A percentile compares a stretch with the other conserved stretches of the same genome.
Conservation (phyloP, 2,888 invertebrate genomes). For the Brenthis ino region DNA sequence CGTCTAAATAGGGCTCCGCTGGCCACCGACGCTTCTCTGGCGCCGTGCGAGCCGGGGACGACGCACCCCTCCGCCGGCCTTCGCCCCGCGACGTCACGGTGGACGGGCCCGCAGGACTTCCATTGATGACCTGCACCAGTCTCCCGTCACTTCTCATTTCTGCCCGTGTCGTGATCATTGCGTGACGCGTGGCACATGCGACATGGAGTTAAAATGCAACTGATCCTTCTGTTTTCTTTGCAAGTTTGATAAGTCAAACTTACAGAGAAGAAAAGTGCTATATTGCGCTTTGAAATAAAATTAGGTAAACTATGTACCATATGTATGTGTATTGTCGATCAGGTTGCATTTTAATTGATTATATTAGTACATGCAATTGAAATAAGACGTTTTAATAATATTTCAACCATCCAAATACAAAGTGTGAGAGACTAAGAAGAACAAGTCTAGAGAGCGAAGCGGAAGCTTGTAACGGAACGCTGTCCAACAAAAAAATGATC, state of each 20-base stretch:
- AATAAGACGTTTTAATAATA: neutral
- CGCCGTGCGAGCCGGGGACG: conserved; percentile 79
- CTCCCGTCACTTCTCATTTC: conserved; percentile 33
- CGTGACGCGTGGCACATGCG: conserved; percentile 37
- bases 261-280: conserved; percentile 1
- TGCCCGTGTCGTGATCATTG: conserved; percentile 33
- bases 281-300: neutral
- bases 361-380: conserved; percentile 20
- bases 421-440: conserved; percentile 26
- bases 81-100: conserved; percentile 50
- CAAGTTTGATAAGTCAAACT: conserved; percentile 11
- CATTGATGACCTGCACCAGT: conserved; percentile 71
- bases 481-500: conserved; percentile 39
- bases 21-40: conserved; percentile 91
- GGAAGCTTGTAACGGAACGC: conserved; percentile 40
- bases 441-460: conserved; percentile 32
- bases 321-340: neutral
- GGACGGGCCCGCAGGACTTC: conserved; percentile 55
- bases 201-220: conserved; percentile 21
- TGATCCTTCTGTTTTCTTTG: neutral
- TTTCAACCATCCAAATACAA: conserved; percentile 3
- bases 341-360: conserved; percentile 17
- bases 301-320: too few relatives aligned
- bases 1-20: conserved; percentile 59
- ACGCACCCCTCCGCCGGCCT: conserved; percentile 70